Evolutionary conservation across 2,888 invertebrate species (phyloP).

Genomic region (Dicycla oo): DNA sequence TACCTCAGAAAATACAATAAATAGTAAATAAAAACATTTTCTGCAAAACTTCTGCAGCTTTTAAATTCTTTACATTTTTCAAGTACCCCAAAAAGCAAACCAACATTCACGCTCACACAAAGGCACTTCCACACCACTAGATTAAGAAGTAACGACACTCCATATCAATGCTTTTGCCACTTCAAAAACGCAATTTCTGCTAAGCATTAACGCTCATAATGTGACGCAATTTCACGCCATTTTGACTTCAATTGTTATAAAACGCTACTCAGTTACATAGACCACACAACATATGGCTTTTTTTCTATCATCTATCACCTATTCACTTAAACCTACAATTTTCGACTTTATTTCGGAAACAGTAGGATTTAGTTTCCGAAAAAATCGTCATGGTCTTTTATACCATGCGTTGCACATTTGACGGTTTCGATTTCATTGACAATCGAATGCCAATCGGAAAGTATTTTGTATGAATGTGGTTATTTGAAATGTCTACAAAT

Average conservation of each 20-base stretch:
- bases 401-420: conserved; percentile 63
- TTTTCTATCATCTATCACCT: conserved; percentile 6
- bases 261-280: conserved; percentile 81
- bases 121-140: conserved; percentile 70
- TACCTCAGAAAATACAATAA: too few relatives aligned
- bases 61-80: conserved; percentile 25
- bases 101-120: conserved; percentile 44
- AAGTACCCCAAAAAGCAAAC: conserved; percentile 37
- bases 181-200: conserved; percentile 72
- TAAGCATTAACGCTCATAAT: conserved; percentile 69
- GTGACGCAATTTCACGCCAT: conserved; percentile 88
- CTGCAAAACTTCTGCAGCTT: conserved; percentile 16
- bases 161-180: conserved; percentile 76
- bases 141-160: conserved; percentile 76
- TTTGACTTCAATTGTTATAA: conserved; percentile 78
- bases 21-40: too few relatives aligned
- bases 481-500: conserved; percentile 54
- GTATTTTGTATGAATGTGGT: conserved; percentile 47
- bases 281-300: conserved; percentile 80
- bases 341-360: conserved; percentile 3
- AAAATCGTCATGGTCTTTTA: conserved; percentile 19
- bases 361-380: conserved; percentile 1
- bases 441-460: conserved; percentile 60
- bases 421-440: conserved; percentile 66
- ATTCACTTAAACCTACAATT: neutral